Evolutionary conservation across 2,797 vertebrate genomes (phyloP).

Genomic region (Sarcophilus harrisii): DNA sequence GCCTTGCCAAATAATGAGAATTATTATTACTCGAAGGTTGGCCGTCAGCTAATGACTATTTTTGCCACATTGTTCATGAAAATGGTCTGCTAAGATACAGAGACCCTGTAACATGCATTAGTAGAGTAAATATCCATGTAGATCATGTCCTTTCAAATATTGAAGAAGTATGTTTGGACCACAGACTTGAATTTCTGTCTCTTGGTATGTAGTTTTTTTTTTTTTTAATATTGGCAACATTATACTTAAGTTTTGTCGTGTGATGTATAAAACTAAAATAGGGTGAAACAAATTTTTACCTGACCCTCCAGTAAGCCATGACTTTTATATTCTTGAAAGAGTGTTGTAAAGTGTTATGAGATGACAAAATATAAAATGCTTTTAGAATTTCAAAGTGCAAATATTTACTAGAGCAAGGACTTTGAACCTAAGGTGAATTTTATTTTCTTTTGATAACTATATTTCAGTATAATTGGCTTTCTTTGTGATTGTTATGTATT

Average conservation of each 20-base stretch:
- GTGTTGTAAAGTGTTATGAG: not conserved
- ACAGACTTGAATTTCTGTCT: not conserved
- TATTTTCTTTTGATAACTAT: not conserved
- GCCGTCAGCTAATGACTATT: not conserved
- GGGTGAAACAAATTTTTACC: conserved; percentile 19
- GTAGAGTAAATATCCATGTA: not conserved
- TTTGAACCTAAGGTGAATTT: not conserved
- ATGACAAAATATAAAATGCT: conserved; percentile 45
- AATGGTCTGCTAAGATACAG: not conserved
- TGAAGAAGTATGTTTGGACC: not conserved
- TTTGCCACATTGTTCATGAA: not conserved
- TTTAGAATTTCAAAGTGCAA: conserved; percentile 39
- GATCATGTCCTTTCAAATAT: not conserved
- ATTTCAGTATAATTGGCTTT: not conserved
- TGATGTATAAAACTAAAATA: not conserved
- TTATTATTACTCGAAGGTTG: not conserved
- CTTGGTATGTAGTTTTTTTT: not conserved
- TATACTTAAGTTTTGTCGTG: not conserved
- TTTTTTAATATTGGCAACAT: not conserved
- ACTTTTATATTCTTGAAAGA: conserved; percentile 9
- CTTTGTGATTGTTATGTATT: not conserved
- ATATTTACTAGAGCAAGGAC: not conserved
- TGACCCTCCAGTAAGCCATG: not conserved
- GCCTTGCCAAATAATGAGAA: not conserved
- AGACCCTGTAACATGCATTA: not conserved